Evolutionary conservation across 2,797 vertebrate genomes (phyloP).

Genomic region (Mormyrus hasselquistii): DNA sequence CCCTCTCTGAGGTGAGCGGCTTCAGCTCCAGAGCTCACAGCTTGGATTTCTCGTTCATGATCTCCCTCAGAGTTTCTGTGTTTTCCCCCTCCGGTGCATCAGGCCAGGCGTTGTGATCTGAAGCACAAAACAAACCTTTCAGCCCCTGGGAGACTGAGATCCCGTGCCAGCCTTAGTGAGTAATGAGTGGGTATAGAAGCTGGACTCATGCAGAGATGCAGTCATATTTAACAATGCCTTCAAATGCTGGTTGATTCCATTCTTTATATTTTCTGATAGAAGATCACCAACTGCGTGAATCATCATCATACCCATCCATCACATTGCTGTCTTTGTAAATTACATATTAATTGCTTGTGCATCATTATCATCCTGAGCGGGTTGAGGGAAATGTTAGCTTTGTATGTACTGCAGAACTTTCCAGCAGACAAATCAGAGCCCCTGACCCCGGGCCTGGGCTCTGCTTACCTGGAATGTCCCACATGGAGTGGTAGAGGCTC

Average conservation of each 20-base stretch:
- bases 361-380: background rate
- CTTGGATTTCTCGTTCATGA: conserved; percentile 60
- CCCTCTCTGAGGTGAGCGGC: background rate
- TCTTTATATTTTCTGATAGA: background rate
- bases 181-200: background rate
- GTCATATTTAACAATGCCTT: conserved; percentile 3
- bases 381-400: background rate
- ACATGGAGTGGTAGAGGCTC: conserved; percentile 58
- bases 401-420: background rate
- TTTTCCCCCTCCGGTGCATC: conserved; percentile 70
- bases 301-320: background rate
- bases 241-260: background rate
- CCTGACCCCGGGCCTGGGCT: background rate
- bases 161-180: background rate
- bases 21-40: conserved; percentile 40
- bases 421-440: background rate
- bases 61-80: conserved; percentile 54
- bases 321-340: background rate
- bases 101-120: conserved; percentile 84
- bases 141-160: background rate
- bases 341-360: background rate
- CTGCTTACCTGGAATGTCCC: conserved; percentile 66
- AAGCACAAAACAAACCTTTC: conserved; percentile 31
- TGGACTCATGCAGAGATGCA: background rate
- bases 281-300: background rate